These are phyloP conservation scores for Lanistes nyassanus DNA, from an alignment of 1,140 invertebrate species.

Conservation along the genomic window DNA sequence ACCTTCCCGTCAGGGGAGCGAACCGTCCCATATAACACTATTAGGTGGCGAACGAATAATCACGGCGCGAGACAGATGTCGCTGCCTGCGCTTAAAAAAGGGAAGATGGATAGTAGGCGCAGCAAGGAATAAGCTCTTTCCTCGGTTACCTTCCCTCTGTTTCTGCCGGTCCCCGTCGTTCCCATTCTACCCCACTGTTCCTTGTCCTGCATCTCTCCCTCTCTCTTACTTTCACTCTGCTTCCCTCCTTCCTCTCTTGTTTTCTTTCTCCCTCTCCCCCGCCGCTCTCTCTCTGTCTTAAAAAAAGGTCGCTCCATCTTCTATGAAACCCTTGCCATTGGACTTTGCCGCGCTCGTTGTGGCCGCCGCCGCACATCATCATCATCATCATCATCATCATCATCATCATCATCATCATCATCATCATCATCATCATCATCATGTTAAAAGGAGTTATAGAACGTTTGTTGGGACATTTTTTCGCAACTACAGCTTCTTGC, in stretches of 20 bases:
- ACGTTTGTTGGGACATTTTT: too few species aligned
- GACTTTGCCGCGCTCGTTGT: background rate
- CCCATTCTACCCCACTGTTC: too few species aligned
- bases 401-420: too few species aligned
- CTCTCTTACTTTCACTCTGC: background rate
- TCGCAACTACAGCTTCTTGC: too few species aligned
- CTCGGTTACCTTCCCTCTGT: too few species aligned
- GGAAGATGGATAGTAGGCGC: too few species aligned
- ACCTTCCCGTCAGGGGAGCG: too few species aligned
- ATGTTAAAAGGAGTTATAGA: too few species aligned
- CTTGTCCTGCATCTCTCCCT: background rate
- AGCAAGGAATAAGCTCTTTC: too few species aligned
- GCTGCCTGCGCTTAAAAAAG: background rate
- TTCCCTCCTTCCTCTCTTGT: background rate
- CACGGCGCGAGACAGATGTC: background rate
- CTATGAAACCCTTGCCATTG: background rate
- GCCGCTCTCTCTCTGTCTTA: background rate
- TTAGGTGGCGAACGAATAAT: background rate
- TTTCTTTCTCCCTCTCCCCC: background rate
- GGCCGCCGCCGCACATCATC: too few species aligned
- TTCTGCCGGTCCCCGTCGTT: too few species aligned
- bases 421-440: too few species aligned
- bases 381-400: slow-evolving; percentile 2
- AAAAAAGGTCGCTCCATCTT: background rate
- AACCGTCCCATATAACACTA: background rate